phyloP scores from a whole-genome alignment of 2,797 vertebrate genomes.

The Simalia tracyae region DNA sequence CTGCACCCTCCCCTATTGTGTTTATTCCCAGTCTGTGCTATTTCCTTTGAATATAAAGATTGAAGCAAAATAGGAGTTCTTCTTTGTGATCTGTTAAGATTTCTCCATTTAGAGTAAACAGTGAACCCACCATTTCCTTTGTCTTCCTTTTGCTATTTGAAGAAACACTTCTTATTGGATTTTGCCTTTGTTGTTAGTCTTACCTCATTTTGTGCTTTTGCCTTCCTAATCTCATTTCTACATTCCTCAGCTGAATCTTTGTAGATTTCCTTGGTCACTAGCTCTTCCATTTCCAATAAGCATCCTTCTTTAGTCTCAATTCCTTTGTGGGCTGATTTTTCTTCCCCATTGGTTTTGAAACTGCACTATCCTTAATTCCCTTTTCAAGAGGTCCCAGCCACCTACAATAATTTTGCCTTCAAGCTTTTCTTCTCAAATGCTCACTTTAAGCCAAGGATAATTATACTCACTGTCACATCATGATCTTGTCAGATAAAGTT shows the following conservation, averaged over 20 bases:
- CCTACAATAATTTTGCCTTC: background rate
- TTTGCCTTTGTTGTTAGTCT: background rate
- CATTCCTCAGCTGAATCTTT: background rate
- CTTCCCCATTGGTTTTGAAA: background rate
- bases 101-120: background rate
- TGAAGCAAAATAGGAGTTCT: background rate
- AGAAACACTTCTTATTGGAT: background rate
- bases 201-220: background rate
- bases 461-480: background rate
- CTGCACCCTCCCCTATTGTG: background rate
- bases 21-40: background rate
- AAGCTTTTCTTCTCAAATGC: background rate
- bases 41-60: background rate
- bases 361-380: background rate
- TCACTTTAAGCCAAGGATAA: background rate
- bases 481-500: background rate
- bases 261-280: background rate
- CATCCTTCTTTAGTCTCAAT: background rate
- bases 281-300: background rate
- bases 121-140: background rate
- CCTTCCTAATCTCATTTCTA: background rate
- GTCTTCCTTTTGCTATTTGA: background rate
- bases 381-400: background rate
- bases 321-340: background rate
- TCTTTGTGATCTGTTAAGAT: background rate